phyloP scores from a whole-genome alignment of 2,797 vertebrate species.

The Helostoma temminkii region DNA sequence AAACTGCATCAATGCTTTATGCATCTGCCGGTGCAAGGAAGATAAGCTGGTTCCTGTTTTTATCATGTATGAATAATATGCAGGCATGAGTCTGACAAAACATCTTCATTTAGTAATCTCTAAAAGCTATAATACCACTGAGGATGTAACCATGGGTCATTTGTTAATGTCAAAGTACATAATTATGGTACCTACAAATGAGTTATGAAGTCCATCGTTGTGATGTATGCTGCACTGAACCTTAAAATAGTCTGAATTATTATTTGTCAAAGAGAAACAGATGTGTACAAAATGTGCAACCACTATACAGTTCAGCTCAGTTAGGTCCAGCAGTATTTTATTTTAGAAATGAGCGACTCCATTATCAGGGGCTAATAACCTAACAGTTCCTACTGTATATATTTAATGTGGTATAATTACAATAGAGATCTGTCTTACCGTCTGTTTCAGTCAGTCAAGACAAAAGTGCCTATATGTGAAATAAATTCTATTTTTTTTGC shows the following conservation, averaged over 20 bases:
- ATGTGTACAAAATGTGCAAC: too few relatives aligned
- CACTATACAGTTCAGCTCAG: too few relatives aligned
- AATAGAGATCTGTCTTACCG: too few relatives aligned
- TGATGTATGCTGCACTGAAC: constrained; percentile 22
- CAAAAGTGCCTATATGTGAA: neutral
- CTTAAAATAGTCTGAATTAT: constrained; percentile 26
- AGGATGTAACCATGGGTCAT: constrained; percentile 11
- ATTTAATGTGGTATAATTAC: too few relatives aligned
- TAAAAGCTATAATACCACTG: constrained; percentile 23
- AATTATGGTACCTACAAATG: constrained; percentile 29
- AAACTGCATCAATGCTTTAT: constrained; percentile 7
- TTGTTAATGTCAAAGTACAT: constrained; percentile 32
- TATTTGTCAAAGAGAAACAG: constrained; percentile 10
- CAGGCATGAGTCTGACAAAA: constrained; percentile 18
- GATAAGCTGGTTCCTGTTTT: constrained; percentile 17
- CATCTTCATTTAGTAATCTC: constrained; percentile 12
- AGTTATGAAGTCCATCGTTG: constrained; percentile 25
- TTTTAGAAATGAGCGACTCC: too few relatives aligned
- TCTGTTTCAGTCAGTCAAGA: neutral
- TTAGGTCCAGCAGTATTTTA: too few relatives aligned
- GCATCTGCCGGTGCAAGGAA: constrained; percentile 15
- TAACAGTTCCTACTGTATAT: too few relatives aligned
- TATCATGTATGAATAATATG: constrained; percentile 2
- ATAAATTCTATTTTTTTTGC: constrained; percentile 7
- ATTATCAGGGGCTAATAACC: too few relatives aligned